Percentiles rank a stretch among this genome's conserved stretches.
Conservation (phyloP, 2,113 vertebrate genomes). For the Tursiops truncatus region DNA sequence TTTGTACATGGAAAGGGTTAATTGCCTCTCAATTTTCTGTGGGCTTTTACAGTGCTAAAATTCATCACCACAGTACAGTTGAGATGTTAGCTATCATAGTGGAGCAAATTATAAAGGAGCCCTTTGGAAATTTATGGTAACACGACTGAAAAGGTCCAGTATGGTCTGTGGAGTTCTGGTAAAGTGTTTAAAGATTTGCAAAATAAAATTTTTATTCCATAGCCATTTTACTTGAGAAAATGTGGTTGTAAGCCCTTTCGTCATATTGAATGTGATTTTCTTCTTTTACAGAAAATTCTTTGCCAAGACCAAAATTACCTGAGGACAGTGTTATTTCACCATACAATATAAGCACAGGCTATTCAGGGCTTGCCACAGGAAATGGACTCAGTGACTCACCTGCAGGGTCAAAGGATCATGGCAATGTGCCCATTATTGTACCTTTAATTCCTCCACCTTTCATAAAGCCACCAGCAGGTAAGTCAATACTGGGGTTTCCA, state of each 20-base stretch:
- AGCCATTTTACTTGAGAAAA: constrained; percentile 36
- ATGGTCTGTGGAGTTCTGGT: constrained; percentile 38
- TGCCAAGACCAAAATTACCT: constrained; percentile 95
- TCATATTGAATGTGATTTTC: constrained; percentile 75
- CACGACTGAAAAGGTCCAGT: neutral
- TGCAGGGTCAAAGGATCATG: constrained; percentile 93
- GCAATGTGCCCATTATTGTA: constrained; percentile 95
- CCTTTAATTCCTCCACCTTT: constrained; percentile 97
- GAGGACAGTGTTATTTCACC: constrained; percentile 94
- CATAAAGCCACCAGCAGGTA: constrained; percentile 99
- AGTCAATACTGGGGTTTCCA: constrained; percentile 67
- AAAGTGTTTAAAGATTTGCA: constrained; percentile 60
- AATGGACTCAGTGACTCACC: constrained; percentile 94
- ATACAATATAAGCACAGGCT: constrained; percentile 92
- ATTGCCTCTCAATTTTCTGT: constrained; percentile 61
- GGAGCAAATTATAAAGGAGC: constrained; percentile 45
- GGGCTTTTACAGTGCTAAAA: constrained; percentile 61
- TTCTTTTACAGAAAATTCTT: constrained; percentile 94
- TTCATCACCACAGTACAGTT: constrained; percentile 47
- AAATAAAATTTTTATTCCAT: constrained; percentile 21
- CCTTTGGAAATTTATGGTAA: constrained; percentile 42
- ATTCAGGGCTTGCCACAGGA: constrained; percentile 91
- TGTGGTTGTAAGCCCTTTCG: constrained; percentile 63
- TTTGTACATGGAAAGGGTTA: constrained; percentile 60
- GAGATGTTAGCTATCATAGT: constrained; percentile 38